Base-by-base conservation (phyloP, 2,888 invertebrate species). In the Xestia sexstrigata region DNA sequence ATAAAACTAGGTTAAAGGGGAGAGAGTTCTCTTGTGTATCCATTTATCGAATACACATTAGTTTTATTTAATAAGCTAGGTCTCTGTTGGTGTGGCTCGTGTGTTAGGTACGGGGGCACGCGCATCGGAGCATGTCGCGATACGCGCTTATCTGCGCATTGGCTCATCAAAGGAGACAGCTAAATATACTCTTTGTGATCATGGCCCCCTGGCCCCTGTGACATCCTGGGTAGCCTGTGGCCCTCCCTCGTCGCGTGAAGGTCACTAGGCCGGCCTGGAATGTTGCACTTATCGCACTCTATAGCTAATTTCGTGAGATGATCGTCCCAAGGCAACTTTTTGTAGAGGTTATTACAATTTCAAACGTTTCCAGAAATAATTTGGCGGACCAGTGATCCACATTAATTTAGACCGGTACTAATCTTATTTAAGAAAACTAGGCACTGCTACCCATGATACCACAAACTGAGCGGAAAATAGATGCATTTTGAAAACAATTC, bases 171-270 rank as follows among this genome's bases (percentile, higher is more conserved):
- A 94, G 93, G 92, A 92, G 89, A 84, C 84, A 78, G 91, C 93
- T 94, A 94, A 93, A 94, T 93, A 94, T 93, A 93, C 90, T 90
- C 91, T 89, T 91, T 93, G 91, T 93, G 92, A 91, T 89, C 91
- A 85, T 82, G 84, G 78, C 86, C 88, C 81, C 80, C 86, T 70
- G 77, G 52, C 70, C 87, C 82, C 79, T 73, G 83, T 80, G 87
- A 83, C 85, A 88, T 88, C 89, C 91, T 91, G 91, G 91, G 91
- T 92, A 91, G 91, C 63, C 63, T n/a, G 23, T 91, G 15, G 78
- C 88, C 88, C 87, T 88, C 85, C 83, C 84, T 74, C 77, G 74
- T 30, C 65, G 77, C 67, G 70, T 89, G 89, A 91, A 92, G 90
- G 92, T 88, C 88, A 89, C 81, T 82, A 79, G 71, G 70, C 67